Conservation (phyloP, 2,113 vertebrate species). For the Dicentrarchus labrax region DNA sequence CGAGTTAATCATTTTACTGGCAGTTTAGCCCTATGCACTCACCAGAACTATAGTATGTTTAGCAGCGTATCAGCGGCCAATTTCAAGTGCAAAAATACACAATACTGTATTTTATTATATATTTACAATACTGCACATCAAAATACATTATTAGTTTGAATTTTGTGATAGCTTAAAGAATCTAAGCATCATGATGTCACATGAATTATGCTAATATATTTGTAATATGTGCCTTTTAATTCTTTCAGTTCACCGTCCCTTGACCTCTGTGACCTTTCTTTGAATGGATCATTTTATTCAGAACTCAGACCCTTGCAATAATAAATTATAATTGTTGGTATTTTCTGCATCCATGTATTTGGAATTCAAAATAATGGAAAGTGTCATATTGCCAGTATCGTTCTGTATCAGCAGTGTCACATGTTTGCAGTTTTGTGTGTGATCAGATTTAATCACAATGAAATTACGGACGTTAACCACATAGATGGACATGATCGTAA, state of each 20-base stretch:
- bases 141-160: not conserved
- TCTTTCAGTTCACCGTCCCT: not conserved
- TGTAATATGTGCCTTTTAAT: not conserved
- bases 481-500: not conserved
- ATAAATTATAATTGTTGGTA: not conserved
- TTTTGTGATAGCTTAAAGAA: not conserved
- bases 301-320: not conserved
- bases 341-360: not conserved
- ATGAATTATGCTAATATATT: not conserved
- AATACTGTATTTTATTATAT: not conserved
- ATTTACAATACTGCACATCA: not conserved
- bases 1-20: not conserved
- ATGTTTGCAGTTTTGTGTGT: not conserved
- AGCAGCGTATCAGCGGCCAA: not conserved
- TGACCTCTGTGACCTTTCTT: slow-evolving; percentile 22
- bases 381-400: not conserved
- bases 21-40: not conserved
- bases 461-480: not conserved
- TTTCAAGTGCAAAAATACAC: not conserved
- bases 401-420: not conserved
- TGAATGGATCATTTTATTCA: not conserved
- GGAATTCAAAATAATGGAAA: not conserved
- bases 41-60: not conserved
- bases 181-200: not conserved
- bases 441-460: not conserved